phyloP scores from a whole-genome alignment of 2,113 vertebrate species.

The Scytalopus superciliaris region DNA sequence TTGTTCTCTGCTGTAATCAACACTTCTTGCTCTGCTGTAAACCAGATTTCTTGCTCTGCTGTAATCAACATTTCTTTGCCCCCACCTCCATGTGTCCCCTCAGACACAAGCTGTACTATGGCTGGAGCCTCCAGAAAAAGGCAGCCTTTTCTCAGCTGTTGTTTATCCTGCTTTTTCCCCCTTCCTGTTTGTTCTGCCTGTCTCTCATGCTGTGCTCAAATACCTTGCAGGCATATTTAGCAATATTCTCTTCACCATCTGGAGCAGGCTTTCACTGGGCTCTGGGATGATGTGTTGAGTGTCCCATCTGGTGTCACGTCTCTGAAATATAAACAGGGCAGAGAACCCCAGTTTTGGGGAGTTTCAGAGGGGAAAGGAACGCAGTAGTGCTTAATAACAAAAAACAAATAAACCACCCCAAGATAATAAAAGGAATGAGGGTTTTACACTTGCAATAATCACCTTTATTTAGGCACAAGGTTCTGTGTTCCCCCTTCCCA shows the following conservation, averaged over 20 bases:
- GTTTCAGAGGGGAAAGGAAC: neutral
- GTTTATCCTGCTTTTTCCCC: neutral
- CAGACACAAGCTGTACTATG: neutral
- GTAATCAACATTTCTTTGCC: neutral
- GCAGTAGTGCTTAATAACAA: neutral
- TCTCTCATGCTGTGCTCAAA: constrained; percentile 14
- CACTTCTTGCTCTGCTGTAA: neutral
- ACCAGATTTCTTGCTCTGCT: neutral
- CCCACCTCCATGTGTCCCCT: neutral
- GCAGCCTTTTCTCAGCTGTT: constrained; percentile 13
- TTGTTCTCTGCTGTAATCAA: neutral
- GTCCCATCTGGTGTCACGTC: constrained; percentile 5
- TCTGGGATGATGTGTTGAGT: neutral
- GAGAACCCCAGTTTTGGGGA: neutral
- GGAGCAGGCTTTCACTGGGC: neutral
- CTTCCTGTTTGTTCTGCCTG: neutral
- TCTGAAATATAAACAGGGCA: neutral
- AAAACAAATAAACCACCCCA: no score
- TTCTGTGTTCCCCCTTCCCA: neutral
- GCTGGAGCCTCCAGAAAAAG: neutral
- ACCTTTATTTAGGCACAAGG: accelerated
- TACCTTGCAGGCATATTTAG: constrained; percentile 35
- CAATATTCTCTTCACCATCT: constrained; percentile 34
- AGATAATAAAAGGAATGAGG: neutral
- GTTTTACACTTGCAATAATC: neutral